Conservation (phyloP, 2,113 vertebrate genomes). For the Chlorodrepanis virens region DNA sequence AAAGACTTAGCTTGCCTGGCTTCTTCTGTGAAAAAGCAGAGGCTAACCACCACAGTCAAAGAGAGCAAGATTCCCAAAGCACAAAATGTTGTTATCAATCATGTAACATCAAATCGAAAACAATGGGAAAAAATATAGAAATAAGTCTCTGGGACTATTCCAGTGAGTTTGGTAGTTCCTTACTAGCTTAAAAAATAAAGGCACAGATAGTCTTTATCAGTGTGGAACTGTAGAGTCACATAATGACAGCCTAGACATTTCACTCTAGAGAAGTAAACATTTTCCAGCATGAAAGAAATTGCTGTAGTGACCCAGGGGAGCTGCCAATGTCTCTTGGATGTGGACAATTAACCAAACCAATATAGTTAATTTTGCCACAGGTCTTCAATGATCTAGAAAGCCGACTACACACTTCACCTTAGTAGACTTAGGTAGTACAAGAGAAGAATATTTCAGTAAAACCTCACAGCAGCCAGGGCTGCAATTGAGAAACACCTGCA, state of each 20-base stretch:
- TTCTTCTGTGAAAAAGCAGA: neutral
- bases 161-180: neutral
- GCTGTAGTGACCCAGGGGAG: neutral
- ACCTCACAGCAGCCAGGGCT: neutral
- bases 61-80: neutral
- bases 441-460: neutral
- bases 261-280: neutral
- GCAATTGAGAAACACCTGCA: neutral
- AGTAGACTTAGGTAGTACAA: neutral
- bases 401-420: neutral
- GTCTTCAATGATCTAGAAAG: conserved; percentile 45
- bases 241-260: neutral
- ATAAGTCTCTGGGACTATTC: neutral
- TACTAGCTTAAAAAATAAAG: neutral
- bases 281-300: conserved; percentile 24
- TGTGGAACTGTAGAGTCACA: neutral
- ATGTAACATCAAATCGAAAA: neutral
- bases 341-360: conserved; percentile 45
- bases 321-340: neutral
- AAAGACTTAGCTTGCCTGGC: neutral
- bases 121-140: neutral
- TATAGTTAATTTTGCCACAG: conserved; percentile 40
- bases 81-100: neutral
- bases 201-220: neutral
- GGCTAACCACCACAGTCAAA: neutral